phyloP scores from a whole-genome alignment of 1,140 invertebrate genomes.

The silkworm (Bombyx mori) region DNA sequence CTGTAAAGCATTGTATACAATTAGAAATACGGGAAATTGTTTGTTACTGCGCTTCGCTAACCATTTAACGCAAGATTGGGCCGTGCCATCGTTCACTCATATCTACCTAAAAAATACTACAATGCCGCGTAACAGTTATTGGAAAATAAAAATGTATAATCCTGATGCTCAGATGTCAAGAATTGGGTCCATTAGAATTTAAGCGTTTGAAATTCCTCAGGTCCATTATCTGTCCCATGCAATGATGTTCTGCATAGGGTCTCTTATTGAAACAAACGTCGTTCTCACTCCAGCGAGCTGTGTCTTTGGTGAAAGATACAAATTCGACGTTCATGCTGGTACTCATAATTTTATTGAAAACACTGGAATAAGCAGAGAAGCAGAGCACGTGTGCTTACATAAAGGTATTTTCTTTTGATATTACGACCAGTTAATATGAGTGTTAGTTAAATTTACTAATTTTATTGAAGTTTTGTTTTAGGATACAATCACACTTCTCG shows the following conservation, averaged over 20 bases:
- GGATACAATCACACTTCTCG: slow-evolving; percentile 44
- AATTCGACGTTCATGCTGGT: slow-evolving; percentile 42
- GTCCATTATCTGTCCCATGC: slow-evolving; percentile 50
- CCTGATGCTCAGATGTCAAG: no score
- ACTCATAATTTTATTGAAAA: slow-evolving; percentile 38
- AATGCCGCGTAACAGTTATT: no score
- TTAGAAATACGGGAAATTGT: no score
- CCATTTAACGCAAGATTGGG: no score
- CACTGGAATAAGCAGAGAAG: slow-evolving; percentile 23
- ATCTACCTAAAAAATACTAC: no score
- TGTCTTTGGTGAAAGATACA: slow-evolving; percentile 44
- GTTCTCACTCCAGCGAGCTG: slow-evolving; percentile 48
- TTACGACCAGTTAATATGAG: no score
- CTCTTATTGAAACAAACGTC: slow-evolving; percentile 50
- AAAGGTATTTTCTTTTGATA: slow-evolving; percentile 22
- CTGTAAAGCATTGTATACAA: no score
- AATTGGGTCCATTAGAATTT: no score
- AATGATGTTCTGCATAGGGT: slow-evolving; percentile 49
- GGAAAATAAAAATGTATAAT: no score
- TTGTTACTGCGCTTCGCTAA: no score
- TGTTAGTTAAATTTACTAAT: no score
- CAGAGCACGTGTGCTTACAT: slow-evolving; percentile 45
- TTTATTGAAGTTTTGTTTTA: slow-evolving; percentile 11
- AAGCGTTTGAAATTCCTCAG: slow-evolving; percentile 13
- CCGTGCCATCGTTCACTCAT: no score